phyloP scores from a whole-genome alignment of 2,888 invertebrate genomes.

The Tryphoninae sp. region DNA sequence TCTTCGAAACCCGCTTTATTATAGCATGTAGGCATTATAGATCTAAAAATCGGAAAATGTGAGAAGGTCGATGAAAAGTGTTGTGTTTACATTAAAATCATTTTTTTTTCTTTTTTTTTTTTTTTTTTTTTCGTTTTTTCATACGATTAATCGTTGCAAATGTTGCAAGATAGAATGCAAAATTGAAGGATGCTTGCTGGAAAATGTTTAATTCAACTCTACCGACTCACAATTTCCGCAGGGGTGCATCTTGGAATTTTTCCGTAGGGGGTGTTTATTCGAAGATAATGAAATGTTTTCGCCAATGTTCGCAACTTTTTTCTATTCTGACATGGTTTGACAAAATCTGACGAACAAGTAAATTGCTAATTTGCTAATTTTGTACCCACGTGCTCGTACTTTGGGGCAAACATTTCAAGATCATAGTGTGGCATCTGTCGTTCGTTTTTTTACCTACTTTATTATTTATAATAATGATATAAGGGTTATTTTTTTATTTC shows the following conservation, averaged over 20 bases:
- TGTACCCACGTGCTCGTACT: neutral
- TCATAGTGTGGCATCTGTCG: conserved; percentile 62
- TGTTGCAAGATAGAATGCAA: neutral
- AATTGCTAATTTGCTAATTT: neutral
- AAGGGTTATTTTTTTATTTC: conserved; percentile 46
- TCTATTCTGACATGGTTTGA: neutral
- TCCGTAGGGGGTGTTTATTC: conserved; percentile 61
- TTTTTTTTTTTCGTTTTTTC: neutral
- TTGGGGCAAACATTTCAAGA: conserved; percentile 56
- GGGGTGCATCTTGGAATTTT: conserved; percentile 63
- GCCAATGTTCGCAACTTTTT: neutral
- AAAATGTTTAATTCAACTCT: neutral
- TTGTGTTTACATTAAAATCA: neutral
- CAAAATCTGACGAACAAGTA: neutral
- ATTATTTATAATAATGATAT: conserved; percentile 57
- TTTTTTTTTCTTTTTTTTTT: neutral
- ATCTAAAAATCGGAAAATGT: conserved; percentile 39
- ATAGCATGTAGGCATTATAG: conserved; percentile 63
- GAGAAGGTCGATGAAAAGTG: conserved; percentile 40
- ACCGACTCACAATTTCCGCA: conserved; percentile 49
- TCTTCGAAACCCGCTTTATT: conserved; percentile 57
- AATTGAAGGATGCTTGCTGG: neutral
- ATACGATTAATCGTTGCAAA: neutral
- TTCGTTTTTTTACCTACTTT: conserved; percentile 55
- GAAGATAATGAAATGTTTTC: conserved; percentile 48